Base-by-base conservation (phyloP, 35 echinoderm and acorn worm species). In the Apostichopus californicus region DNA sequence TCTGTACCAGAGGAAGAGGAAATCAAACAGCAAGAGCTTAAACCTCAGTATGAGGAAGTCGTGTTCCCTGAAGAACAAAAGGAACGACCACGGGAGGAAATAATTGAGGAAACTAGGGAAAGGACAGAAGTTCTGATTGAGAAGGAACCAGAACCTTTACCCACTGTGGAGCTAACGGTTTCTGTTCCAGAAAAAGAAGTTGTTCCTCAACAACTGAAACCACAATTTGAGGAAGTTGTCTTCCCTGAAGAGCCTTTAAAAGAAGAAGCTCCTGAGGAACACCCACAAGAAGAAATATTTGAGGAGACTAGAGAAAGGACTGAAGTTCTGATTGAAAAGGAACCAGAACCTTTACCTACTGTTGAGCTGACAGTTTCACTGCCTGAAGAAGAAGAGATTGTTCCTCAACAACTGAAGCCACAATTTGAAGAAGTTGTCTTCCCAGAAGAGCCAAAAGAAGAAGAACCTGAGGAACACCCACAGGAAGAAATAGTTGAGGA, bases 61-160 rank as follows among this genome's bases (percentile, higher is more conserved):
- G 89, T 91, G 7, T 91, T 91, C 63, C 86, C 86, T 28, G 14
- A 89, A 72, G 86, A 89, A 72, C 86, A n/a, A 5, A 2, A n/a
- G 73, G 83, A 87, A 77, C 8, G 72, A 73, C 86, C 86, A 88
- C n/a, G 4, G n/a, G 89, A 90, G 56, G 55, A 55, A 55, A 77
- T 65, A 55, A 65, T 77, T 73, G 81, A 80, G 13, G 87, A 82
- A 21, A 90, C 78, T 9, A 54, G 68, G n/a, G 79, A 96, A 78
- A 77, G 86, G 12, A 93, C 94, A 53, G 87, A 96, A 80, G 57
- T 96, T 65, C 20, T 80, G 18, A 96, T 96, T 91, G 87, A 93
- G 11, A 90, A 86, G 87, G 80, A 93, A 71, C 64, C 83, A 25
- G 79, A 92, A 81, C 85, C 91, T 65, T 66, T 92, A 58, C n/a